phyloP scores from a whole-genome alignment of 2,113 vertebrate genomes.

The Tragelaphus scriptus region DNA sequence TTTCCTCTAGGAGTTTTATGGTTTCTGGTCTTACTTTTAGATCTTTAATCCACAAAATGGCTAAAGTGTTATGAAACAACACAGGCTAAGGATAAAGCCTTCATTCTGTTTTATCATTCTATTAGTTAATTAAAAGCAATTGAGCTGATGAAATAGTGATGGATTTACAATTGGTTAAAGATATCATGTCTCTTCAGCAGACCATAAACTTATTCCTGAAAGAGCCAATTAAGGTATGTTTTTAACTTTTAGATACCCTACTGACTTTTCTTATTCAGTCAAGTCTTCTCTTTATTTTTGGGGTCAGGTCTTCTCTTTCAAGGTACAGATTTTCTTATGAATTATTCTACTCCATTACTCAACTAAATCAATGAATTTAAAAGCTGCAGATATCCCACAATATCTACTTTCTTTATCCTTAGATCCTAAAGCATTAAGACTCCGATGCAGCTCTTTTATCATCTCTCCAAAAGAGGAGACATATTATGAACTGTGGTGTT shows the following conservation, averaged over 20 bases:
- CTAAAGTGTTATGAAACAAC: neutral
- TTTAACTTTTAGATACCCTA: neutral
- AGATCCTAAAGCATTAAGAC: neutral
- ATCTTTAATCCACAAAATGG: neutral
- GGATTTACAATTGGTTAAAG: neutral
- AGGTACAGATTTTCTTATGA: neutral
- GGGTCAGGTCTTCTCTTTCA: neutral
- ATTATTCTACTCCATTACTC: neutral
- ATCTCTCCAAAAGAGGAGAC: neutral
- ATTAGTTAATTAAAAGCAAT: neutral
- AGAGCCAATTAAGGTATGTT: neutral
- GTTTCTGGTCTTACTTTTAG: too few species aligned
- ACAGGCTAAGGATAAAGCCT: neutral
- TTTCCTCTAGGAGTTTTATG: too few species aligned
- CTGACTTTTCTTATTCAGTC: neutral
- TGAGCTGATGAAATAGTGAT: neutral
- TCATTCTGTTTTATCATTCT: neutral
- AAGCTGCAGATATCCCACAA: neutral
- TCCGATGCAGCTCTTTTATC: neutral
- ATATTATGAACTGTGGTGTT: neutral
- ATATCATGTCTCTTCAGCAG: neutral
- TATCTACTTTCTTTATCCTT: neutral
- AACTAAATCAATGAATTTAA: neutral
- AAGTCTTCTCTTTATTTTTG: neutral
- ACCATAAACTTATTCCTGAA: neutral